Conservation (phyloP, 2,888 invertebrate species). For the Eucera pruinosa region DNA sequence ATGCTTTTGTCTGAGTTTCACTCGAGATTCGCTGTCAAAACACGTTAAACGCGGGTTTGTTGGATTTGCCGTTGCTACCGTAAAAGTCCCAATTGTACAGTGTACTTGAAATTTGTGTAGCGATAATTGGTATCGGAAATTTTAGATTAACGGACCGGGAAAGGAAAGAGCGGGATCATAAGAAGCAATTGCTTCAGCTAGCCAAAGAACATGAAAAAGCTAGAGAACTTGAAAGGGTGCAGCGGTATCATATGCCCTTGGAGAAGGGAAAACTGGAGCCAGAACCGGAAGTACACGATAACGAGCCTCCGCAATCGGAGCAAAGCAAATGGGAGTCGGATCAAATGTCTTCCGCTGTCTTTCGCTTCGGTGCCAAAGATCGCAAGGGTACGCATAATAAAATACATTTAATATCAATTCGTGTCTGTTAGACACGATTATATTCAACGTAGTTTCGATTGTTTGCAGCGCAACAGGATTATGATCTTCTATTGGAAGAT, state of each 20-base stretch:
- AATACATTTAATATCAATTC: too few species aligned
- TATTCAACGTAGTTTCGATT: background rate
- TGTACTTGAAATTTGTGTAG: too few species aligned
- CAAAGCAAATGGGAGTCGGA: conserved; percentile 99
- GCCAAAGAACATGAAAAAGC: conserved; percentile 98
- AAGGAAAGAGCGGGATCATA: conserved; percentile 93
- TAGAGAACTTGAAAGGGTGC: conserved; percentile 95
- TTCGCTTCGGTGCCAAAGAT: conserved; percentile 97
- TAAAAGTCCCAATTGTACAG: too few species aligned
- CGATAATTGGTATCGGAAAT: too few species aligned
- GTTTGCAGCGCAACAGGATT: conserved; percentile 89
- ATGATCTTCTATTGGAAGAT: conserved; percentile 97
- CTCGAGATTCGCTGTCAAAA: too few species aligned
- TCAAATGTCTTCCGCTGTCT: conserved; percentile 96
- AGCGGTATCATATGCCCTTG: conserved; percentile 97
- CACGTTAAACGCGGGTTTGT: too few species aligned
- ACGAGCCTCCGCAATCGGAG: conserved; percentile 90
- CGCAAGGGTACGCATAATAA: conserved; percentile 85
- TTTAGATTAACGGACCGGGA: conserved; percentile 94
- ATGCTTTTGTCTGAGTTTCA: too few species aligned
- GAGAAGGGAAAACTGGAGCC: conserved; percentile 94
- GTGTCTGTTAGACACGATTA: background rate
- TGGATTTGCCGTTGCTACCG: too few species aligned
- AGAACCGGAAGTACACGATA: conserved; percentile 89
- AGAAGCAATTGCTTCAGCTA: conserved; percentile 94